Evolutionary conservation across 2,113 vertebrate species (phyloP).

Genomic region (Rhegmatorhina hoffmannsi): DNA sequence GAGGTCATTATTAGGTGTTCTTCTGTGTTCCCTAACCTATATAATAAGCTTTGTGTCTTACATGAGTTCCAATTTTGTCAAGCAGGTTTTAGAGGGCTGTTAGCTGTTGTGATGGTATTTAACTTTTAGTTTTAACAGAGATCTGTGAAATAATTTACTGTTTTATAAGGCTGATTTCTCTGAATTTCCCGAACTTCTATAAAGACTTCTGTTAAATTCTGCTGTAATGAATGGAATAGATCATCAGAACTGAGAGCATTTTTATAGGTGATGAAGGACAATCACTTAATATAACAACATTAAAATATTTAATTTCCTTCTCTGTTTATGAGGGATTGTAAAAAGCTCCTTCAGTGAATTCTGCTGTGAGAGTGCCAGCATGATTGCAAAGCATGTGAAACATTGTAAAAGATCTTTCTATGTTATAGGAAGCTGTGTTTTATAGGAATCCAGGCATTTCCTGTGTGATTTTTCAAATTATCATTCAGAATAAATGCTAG

Average conservation of each 20-base stretch:
- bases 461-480: background rate
- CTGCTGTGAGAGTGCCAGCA: background rate
- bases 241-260: background rate
- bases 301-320: conserved; percentile 33
- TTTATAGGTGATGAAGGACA: background rate
- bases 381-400: background rate
- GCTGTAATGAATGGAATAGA: background rate
- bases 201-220: background rate
- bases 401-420: background rate
- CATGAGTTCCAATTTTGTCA: background rate
- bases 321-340: background rate
- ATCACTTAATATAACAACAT: background rate
- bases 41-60: background rate
- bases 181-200: background rate
- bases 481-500: background rate
- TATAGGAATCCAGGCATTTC: background rate
- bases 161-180: background rate
- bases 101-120: background rate
- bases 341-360: background rate
- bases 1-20: background rate
- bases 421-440: background rate
- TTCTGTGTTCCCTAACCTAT: background rate
- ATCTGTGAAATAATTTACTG: background rate
- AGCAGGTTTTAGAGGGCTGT: background rate
- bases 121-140: background rate